These are phyloP conservation scores for Anoplius nigerrimus DNA, from an alignment of 2,888 invertebrate genomes.

Conservation along the genomic window DNA sequence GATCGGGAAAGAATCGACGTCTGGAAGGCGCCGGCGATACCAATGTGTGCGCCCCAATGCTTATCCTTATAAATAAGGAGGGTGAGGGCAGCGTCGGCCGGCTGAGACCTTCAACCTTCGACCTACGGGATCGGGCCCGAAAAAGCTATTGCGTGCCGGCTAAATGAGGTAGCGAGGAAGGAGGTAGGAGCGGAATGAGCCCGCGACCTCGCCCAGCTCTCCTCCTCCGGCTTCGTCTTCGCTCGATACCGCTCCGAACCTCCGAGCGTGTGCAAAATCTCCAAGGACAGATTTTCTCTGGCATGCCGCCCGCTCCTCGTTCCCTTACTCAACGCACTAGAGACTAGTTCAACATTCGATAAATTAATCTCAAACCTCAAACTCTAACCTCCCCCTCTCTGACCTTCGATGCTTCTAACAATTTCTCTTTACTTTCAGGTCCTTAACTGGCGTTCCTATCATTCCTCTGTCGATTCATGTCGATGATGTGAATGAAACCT, in stretches of 20 bases:
- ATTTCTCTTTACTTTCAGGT: too few species aligned
- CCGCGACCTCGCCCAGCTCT: conserved; percentile 35
- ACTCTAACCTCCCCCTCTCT: too few species aligned
- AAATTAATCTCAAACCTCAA: conserved; percentile 40
- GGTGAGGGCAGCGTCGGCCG: conserved; percentile 30
- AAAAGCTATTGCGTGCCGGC: conserved; percentile 55
- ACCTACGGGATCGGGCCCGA: conserved; percentile 49
- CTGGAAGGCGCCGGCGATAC: background rate
- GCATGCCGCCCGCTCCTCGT: conserved; percentile 7
- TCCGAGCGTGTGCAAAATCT: conserved; percentile 20
- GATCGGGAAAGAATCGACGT: conserved; percentile 25
- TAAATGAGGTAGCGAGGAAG: conserved; percentile 41
- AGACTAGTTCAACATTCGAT: conserved; percentile 27
- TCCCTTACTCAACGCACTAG: too few species aligned
- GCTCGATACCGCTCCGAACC: background rate
- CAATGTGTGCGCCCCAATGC: conserved; percentile 17
- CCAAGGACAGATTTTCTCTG: conserved; percentile 55
- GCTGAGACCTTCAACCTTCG: conserved; percentile 59
- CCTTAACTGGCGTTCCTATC: too few species aligned
- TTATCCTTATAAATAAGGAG: conserved; percentile 27
- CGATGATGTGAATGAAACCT: too few species aligned
- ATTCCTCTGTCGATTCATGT: too few species aligned
- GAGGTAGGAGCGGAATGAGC: conserved; percentile 42
- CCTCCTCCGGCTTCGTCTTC: too few species aligned
- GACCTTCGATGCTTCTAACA: too few species aligned